Conservation (phyloP, 2,888 invertebrate genomes). For the Sarcophaga variegata region DNA sequence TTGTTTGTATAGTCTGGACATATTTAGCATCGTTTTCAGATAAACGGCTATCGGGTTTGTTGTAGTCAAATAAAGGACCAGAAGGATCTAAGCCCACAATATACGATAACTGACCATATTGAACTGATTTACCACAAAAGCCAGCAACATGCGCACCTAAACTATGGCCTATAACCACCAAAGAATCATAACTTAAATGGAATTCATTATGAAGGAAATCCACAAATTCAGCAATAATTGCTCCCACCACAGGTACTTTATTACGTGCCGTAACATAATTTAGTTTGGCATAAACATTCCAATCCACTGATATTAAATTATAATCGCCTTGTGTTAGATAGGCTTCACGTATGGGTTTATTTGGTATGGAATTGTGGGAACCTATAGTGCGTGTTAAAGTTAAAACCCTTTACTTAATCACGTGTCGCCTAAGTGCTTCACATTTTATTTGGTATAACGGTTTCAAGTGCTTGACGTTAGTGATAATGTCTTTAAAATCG, state of each 20-base stretch:
- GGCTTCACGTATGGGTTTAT: constrained; percentile 77
- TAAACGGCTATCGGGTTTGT: constrained; percentile 65
- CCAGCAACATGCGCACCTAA: constrained; percentile 84
- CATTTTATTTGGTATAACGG: too few species aligned
- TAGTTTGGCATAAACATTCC: constrained; percentile 83
- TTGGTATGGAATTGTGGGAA: constrained; percentile 81
- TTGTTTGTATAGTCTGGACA: constrained; percentile 75
- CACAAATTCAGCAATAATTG: constrained; percentile 71
- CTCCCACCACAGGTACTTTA: constrained; percentile 69
- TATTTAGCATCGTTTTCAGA: constrained; percentile 73
- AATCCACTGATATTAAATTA: constrained; percentile 85
- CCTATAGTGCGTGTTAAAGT: constrained; percentile 71
- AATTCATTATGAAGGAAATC: constrained; percentile 81
- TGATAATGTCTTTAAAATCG: too few species aligned
- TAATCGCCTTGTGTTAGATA: constrained; percentile 83
- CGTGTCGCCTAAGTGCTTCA: too few species aligned
- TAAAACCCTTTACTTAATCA: too few species aligned
- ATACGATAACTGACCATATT: constrained; percentile 80
- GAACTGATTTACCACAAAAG: constrained; percentile 84
- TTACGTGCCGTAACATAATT: constrained; percentile 82
- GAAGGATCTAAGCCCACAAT: constrained; percentile 82
- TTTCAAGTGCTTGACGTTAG: too few species aligned
- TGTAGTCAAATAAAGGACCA: constrained; percentile 71
- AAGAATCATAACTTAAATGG: constrained; percentile 81
- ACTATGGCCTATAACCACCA: constrained; percentile 84